phyloP scores from a whole-genome alignment of 2,888 invertebrate species.

The Netelia melanura region DNA sequence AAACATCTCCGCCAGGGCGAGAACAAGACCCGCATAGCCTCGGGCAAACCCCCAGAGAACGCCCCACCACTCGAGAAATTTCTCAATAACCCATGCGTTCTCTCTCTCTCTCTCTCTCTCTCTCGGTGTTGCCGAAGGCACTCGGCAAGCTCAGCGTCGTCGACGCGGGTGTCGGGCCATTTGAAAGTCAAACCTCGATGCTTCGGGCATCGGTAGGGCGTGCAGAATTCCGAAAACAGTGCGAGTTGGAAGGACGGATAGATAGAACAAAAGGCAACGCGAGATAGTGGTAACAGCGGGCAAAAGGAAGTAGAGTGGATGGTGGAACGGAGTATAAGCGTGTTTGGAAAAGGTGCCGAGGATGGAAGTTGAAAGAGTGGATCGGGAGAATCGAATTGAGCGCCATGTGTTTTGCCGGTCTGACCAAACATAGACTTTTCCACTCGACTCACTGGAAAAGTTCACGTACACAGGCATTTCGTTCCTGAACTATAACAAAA shows the following conservation, averaged over 20 bases:
- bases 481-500: neutral
- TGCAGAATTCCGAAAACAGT: neutral
- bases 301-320: slow-evolving; percentile 22
- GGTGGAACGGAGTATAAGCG: slow-evolving; percentile 37
- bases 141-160: slow-evolving; percentile 41
- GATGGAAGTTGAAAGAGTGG: slow-evolving; percentile 38
- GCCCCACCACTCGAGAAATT: slow-evolving; percentile 58
- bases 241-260: slow-evolving; percentile 1
- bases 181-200: slow-evolving; percentile 68
- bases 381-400: slow-evolving; percentile 48
- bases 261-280: neutral
- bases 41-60: slow-evolving; percentile 56
- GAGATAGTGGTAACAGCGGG: slow-evolving; percentile 26
- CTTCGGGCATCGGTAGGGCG: slow-evolving; percentile 30
- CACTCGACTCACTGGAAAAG: slow-evolving; percentile 35
- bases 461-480: slow-evolving; percentile 5
- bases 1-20: neutral
- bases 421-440: slow-evolving; percentile 56
- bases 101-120: neutral
- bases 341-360: slow-evolving; percentile 47
- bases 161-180: slow-evolving; percentile 55
- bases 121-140: slow-evolving; percentile 52
- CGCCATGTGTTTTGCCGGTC: slow-evolving; percentile 35
- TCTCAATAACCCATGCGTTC: slow-evolving; percentile 61
- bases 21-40: slow-evolving; percentile 32